These are phyloP conservation scores for Atethmia centrago DNA, from an alignment of 2,888 invertebrate genomes.

Conservation along the genomic window DNA sequence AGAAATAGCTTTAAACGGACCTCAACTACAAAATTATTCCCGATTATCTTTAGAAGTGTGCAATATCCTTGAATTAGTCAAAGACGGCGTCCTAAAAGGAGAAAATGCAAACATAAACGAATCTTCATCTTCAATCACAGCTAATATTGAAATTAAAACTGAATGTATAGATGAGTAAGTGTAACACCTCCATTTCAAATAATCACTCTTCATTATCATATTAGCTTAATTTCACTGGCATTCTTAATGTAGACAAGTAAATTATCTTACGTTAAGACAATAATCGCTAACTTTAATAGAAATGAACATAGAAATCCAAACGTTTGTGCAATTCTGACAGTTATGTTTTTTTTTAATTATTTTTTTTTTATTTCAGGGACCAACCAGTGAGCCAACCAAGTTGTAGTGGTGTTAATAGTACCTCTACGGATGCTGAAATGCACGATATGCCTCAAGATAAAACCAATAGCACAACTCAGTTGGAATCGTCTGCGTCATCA, in stretches of 20 bases:
- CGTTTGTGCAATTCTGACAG: not conserved
- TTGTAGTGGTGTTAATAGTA: conserved; percentile 69
- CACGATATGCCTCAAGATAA: conserved; percentile 55
- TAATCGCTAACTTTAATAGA: not conserved
- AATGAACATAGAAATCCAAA: not conserved
- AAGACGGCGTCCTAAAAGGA: conserved; percentile 78
- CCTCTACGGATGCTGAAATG: conserved; percentile 62
- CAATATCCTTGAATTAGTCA: conserved; percentile 80
- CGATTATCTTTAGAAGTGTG: conserved; percentile 84
- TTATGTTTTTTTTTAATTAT: not conserved
- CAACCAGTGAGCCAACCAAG: conserved; percentile 67
- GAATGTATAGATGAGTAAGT: conserved; percentile 87
- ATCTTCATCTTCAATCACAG: conserved; percentile 73
- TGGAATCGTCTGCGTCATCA: conserved; percentile 75
- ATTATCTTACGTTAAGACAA: not conserved
- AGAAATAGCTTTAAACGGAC: conserved; percentile 81
- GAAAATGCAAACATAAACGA: conserved; percentile 78
- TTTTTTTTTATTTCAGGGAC: conserved; percentile 71
- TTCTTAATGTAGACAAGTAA: not conserved
- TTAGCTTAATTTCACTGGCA: not conserved
- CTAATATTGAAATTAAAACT: conserved; percentile 85
- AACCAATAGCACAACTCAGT: conserved; percentile 56
- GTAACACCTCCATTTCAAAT: not conserved
- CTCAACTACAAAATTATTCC: conserved; percentile 77
- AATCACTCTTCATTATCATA: not conserved